These are phyloP conservation scores for Cynodonichthys magdalenae DNA, from an alignment of 2,797 vertebrate genomes.

Conservation along the genomic window DNA sequence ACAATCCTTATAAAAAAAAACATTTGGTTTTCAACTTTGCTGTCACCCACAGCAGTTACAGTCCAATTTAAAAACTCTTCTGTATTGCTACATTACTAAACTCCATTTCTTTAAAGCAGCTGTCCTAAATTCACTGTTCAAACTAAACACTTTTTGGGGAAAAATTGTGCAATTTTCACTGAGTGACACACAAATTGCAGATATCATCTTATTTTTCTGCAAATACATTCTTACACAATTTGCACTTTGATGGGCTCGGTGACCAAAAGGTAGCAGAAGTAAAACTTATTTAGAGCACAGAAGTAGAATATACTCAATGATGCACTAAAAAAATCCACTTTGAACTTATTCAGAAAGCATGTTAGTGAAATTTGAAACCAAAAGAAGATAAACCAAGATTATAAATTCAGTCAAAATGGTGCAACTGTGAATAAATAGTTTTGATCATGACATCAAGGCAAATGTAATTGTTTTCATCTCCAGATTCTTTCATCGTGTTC, in stretches of 20 bases:
- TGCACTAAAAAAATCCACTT: background rate
- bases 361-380: background rate
- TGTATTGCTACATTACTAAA: background rate
- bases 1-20: background rate
- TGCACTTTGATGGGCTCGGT: background rate
- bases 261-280: background rate
- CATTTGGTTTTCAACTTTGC: background rate
- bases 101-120: background rate
- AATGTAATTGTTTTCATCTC: background rate
- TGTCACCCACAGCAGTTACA: too few relatives aligned
- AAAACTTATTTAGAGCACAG: background rate
- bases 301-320: background rate
- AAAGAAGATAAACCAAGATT: background rate
- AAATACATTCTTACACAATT: background rate
- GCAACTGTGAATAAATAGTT: background rate
- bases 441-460: background rate
- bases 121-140: background rate
- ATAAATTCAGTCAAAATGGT: background rate
- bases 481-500: background rate
- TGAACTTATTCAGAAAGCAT: background rate
- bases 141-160: background rate
- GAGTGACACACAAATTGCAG: background rate
- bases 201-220: background rate
- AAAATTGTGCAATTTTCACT: background rate
- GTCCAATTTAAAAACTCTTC: background rate